Evolutionary conservation across 2,888 invertebrate genomes (phyloP), one percentile per base, ranked within the genome.

Genomic region (Polyploca ridens): DNA sequence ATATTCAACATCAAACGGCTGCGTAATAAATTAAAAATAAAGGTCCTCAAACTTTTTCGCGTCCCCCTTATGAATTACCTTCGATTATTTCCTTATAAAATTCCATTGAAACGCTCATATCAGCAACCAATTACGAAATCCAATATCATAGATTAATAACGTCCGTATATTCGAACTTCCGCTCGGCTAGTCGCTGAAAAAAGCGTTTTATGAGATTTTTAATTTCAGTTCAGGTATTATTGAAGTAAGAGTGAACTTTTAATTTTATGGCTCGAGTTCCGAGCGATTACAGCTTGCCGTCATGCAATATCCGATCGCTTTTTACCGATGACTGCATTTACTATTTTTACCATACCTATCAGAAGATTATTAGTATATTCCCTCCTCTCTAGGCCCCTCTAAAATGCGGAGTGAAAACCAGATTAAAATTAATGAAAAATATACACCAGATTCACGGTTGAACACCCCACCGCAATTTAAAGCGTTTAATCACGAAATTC

Each of bases 361-460:
- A 35, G 35, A 35, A 33, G 3, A 33, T 33, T 5, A 5, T 33
- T 33, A 33, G 3, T 33, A 5, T 33, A 33, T 33, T 33, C n/a
- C n/a, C n/a, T n/a, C n/a, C n/a, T n/a, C n/a, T n/a, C n/a, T n/a
- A n/a, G n/a, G n/a, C n/a, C n/a, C n/a, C n/a, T n/a, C n/a, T n/a
- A n/a, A n/a, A n/a, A n/a, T n/a, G n/a, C n/a, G n/a, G n/a, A n/a
- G n/a, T n/a, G n/a, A n/a, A n/a, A n/a, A n/a, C n/a, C n/a, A n/a
- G n/a, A n/a, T n/a, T n/a, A n/a, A n/a, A n/a, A n/a, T n/a, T n/a
- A n/a, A n/a, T n/a, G n/a, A n/a, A n/a, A 11, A 41, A 41, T 41
- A 13, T 41, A 64, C 65, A 64, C 66, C 69, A 58, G 69, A 63
- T 69, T 62, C 58, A 64, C 63, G 58, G 57, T 74, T 66, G 66